Evolutionary conservation across 2,113 vertebrate genomes (phyloP).

Genomic region (Mustela nigripes): DNA sequence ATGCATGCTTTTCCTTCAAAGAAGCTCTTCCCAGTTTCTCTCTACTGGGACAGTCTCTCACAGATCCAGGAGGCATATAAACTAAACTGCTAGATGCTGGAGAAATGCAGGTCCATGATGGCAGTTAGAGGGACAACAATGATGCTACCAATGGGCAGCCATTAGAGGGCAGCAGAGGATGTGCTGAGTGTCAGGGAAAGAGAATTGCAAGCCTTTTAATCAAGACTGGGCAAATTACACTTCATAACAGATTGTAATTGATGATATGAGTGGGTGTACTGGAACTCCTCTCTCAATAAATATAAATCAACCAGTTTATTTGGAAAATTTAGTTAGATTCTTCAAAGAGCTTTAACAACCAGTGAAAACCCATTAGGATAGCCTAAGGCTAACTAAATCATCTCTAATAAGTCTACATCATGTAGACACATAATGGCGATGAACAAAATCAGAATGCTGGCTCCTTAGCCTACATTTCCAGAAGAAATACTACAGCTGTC

Average conservation of each 20-base stretch:
- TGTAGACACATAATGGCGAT: conserved; percentile 41
- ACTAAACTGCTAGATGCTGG: neutral
- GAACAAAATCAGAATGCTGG: conserved; percentile 57
- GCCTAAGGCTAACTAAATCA: conserved; percentile 65
- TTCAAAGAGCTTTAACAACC: conserved; percentile 65
- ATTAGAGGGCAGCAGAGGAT: conserved; percentile 79
- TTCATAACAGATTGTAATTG: conserved; percentile 73
- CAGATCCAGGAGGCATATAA: neutral
- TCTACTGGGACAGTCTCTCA: neutral
- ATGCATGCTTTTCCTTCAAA: neutral
- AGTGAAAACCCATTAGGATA: conserved; percentile 70
- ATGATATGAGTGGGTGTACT: conserved; percentile 55
- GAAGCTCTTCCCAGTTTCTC: neutral
- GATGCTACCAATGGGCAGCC: neutral
- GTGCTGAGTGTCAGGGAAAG: neutral
- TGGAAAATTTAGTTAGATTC: conserved; percentile 76
- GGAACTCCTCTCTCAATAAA: conserved; percentile 65
- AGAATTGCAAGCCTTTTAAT: conserved; percentile 69
- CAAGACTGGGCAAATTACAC: conserved; percentile 67
- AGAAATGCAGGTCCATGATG: neutral
- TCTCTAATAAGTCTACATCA: conserved; percentile 63
- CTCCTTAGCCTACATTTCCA: neutral
- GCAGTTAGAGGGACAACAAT: neutral
- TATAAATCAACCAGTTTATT: conserved; percentile 76
- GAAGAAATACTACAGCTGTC: neutral